These are phyloP conservation scores for Cheiracanthium punctorium DNA, from an alignment of 2,888 invertebrate species.

Conservation along the genomic window DNA sequence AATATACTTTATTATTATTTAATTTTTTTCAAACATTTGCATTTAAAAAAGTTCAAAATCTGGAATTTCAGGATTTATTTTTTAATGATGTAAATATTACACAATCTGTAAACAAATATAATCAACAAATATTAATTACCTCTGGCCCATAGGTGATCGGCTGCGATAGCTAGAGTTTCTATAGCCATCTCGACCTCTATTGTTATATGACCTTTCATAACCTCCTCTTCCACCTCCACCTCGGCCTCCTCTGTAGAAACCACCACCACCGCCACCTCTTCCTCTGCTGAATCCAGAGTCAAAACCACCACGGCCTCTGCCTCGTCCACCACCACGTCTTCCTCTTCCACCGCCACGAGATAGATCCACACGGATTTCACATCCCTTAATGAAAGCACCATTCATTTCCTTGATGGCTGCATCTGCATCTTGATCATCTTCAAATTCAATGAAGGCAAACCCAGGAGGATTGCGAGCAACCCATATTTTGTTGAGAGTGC, in stretches of 20 bases:
- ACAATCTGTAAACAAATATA: not conserved
- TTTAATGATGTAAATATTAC: too few relatives aligned
- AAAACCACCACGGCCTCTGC: constrained; percentile 28
- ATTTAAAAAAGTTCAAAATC: too few relatives aligned
- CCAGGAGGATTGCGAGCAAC: constrained; percentile 82
- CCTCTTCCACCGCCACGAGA: constrained; percentile 28
- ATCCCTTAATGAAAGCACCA: constrained; percentile 79
- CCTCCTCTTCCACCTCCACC: constrained; percentile 74
- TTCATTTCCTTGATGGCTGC: constrained; percentile 92
- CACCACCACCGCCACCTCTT: constrained; percentile 5
- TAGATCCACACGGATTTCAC: constrained; percentile 59
- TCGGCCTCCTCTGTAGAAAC: constrained; percentile 75
- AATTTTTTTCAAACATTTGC: too few relatives aligned
- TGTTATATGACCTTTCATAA: constrained; percentile 76
- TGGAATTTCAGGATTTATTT: too few relatives aligned
- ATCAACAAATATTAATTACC: constrained; percentile 53
- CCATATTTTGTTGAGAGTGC: constrained; percentile 53
- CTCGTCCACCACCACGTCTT: not conserved
- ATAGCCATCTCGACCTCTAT: constrained; percentile 75
- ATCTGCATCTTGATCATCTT: constrained; percentile 90
- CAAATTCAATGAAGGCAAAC: constrained; percentile 95
- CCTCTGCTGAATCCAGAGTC: constrained; percentile 1
- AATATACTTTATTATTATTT: too few relatives aligned
- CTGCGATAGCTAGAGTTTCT: constrained; percentile 66
- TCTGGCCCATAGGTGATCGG: constrained; percentile 66